phyloP scores from a whole-genome alignment of 2,797 vertebrate genomes.

The Spea hammondii region DNA sequence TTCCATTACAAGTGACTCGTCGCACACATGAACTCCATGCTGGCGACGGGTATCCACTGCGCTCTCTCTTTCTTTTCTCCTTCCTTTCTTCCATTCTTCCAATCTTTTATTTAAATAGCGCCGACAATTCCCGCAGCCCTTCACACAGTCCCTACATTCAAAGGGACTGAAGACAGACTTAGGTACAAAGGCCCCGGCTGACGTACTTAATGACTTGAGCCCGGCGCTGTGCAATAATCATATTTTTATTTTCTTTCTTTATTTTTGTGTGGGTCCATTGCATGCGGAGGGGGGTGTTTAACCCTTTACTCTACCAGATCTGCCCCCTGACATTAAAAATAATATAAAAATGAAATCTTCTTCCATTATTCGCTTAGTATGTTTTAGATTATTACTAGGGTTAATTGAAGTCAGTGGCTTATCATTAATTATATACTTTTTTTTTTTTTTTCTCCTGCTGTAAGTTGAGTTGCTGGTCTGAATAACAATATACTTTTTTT shows the following conservation, averaged over 20 bases:
- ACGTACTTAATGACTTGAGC: too few species aligned
- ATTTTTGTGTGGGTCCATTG: neutral
- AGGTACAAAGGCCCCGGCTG: too few species aligned
- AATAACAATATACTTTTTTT: constrained; percentile 47
- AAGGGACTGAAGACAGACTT: too few species aligned
- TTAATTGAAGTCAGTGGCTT: neutral
- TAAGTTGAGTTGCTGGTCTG: constrained; percentile 51
- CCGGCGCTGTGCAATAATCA: neutral
- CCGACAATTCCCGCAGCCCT: too few species aligned
- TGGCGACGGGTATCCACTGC: too few species aligned
- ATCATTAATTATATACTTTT: constrained; percentile 10
- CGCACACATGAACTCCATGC: too few species aligned
- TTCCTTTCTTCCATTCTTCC: too few species aligned
- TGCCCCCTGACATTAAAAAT: neutral
- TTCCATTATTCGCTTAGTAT: neutral
- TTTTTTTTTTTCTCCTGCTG: constrained; percentile 51
- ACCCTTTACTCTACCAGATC: neutral
- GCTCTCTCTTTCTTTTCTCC: too few species aligned
- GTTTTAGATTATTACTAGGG: neutral
- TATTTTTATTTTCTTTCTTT: neutral
- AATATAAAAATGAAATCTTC: neutral
- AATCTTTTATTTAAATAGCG: too few species aligned
- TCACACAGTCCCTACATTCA: too few species aligned
- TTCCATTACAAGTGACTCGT: neutral
- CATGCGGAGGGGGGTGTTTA: neutral